phyloP scores from a whole-genome alignment of 35 echinoderm and acorn worm species.

The Diadema setosum region DNA sequence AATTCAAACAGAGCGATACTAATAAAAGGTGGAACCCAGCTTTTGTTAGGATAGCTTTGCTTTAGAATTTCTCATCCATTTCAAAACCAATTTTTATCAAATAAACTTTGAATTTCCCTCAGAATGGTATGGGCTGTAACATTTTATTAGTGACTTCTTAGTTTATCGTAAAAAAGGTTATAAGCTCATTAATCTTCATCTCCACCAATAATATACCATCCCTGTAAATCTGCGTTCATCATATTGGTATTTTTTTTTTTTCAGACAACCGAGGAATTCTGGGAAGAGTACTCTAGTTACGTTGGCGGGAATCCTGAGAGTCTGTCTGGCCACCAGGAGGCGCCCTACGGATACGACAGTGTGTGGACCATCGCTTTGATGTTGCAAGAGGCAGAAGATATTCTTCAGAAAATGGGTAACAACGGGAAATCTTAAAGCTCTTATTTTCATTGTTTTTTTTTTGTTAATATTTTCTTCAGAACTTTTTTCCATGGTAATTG shows the following conservation, averaged over 20 bases:
- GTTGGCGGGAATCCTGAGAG: slow-evolving; percentile 39
- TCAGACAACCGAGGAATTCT: slow-evolving; percentile 38
- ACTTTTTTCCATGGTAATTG: too few relatives aligned
- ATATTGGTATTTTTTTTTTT: background rate
- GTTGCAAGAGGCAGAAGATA: slow-evolving; percentile 57
- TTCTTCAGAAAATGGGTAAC: slow-evolving; percentile 47
- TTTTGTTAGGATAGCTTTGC: too few relatives aligned
- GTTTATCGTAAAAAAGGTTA: background rate
- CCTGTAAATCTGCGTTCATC: background rate
- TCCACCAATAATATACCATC: background rate
- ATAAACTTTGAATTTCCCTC: too few relatives aligned
- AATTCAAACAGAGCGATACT: too few relatives aligned
- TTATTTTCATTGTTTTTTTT: too few relatives aligned
- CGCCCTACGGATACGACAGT: slow-evolving; percentile 76
- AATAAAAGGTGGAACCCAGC: too few relatives aligned
- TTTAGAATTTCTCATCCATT: background rate
- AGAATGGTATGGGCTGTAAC: background rate
- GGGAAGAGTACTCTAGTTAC: slow-evolving; percentile 55
- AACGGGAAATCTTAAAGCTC: too few relatives aligned
- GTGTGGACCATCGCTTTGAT: slow-evolving; percentile 78
- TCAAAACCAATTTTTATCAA: too few relatives aligned
- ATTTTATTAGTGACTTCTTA: background rate
- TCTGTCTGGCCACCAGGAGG: slow-evolving; percentile 73
- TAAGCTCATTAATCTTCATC: background rate
- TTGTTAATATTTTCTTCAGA: too few relatives aligned